These are phyloP conservation scores for Cnemophilus loriae DNA, from an alignment of 2,113 vertebrate genomes.

Conservation along the genomic window DNA sequence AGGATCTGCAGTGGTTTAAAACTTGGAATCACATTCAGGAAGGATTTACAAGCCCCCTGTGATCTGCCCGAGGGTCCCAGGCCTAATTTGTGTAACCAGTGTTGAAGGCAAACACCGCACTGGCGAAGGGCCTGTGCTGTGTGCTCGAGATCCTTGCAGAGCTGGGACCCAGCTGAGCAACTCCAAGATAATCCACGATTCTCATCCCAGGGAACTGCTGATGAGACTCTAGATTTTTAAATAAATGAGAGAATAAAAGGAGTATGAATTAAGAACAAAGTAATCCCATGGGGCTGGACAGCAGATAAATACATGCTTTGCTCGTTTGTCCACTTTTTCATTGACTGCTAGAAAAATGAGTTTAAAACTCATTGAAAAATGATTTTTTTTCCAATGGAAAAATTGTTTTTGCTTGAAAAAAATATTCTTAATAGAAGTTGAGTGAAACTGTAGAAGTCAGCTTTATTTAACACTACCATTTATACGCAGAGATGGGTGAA, in stretches of 20 bases:
- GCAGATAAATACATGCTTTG: rapidly evolving
- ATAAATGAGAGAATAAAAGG: not conserved
- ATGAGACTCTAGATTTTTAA: not conserved
- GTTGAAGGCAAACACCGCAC: not conserved
- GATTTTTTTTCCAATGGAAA: not conserved
- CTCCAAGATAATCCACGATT: not conserved
- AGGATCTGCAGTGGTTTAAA: not conserved
- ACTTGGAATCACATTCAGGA: not conserved
- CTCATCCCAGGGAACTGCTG: not conserved
- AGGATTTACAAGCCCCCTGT: not conserved
- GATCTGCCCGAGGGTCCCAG: not conserved
- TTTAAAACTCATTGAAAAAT: not conserved
- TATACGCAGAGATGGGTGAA: not conserved
- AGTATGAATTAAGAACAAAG: not conserved
- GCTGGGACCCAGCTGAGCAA: not conserved
- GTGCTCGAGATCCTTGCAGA: not conserved
- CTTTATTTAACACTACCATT: not conserved
- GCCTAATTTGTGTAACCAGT: no score
- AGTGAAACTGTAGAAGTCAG: not conserved
- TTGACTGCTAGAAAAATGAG: not conserved
- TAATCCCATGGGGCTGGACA: not conserved
- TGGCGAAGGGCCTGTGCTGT: not conserved
- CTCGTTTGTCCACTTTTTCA: not conserved
- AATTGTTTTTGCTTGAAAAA: not conserved
- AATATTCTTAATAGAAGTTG: not conserved